phyloP scores from a whole-genome alignment of 1,140 invertebrate species.

The Camponotus vicinus region DNA sequence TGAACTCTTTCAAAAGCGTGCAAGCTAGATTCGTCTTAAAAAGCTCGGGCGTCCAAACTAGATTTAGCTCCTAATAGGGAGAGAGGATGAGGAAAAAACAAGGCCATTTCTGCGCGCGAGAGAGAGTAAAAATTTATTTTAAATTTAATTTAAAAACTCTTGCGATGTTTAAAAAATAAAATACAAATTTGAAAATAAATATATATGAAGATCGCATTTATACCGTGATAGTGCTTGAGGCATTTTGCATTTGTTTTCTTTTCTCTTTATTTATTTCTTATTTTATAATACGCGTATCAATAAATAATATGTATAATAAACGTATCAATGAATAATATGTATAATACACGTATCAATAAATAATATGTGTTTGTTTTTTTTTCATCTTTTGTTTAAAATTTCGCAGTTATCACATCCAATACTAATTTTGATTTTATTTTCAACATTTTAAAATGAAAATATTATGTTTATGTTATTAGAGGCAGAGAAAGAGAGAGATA shows the following conservation, averaged over 20 bases:
- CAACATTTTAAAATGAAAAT: not conserved
- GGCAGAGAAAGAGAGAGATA: not conserved
- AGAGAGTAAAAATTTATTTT: not conserved
- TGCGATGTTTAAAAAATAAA: not conserved
- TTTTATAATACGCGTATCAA: not conserved
- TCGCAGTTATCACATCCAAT: too few relatives aligned
- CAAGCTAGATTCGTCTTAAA: not conserved
- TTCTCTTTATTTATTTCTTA: not conserved
- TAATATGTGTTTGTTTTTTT: not conserved
- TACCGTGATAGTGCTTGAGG: not conserved
- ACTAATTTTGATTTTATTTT: slow-evolving; percentile 3
- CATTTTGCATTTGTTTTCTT: slow-evolving; percentile 6
- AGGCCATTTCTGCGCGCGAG: not conserved
- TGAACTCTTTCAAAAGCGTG: not conserved
- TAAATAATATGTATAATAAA: not conserved
- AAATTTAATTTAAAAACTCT: not conserved
- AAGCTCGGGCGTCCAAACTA: not conserved
- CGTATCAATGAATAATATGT: not conserved
- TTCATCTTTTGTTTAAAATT: not conserved
- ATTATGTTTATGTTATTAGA: not conserved
- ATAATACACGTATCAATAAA: not conserved
- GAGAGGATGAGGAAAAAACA: not conserved
- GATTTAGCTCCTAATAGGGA: not conserved
- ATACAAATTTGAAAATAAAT: not conserved
- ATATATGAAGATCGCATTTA: not conserved